Evolutionary conservation across 2,797 vertebrate genomes (phyloP).

Genomic region (Loriculus beryllinus): DNA sequence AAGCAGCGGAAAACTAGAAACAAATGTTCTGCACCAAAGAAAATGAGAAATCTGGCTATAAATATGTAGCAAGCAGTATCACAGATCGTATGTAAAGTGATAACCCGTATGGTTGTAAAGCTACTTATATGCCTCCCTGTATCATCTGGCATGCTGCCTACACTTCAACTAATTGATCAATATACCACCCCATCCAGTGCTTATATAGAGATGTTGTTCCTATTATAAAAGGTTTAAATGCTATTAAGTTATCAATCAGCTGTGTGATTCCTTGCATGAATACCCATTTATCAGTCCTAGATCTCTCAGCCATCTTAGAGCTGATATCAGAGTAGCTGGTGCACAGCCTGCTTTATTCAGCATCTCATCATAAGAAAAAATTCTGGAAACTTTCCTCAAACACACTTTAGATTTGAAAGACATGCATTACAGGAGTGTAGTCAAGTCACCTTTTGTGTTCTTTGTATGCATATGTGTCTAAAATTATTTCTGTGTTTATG

Average conservation of each 20-base stretch:
- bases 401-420: not conserved
- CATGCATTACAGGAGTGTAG: not conserved
- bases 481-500: slow-evolving; percentile 1
- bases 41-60: slow-evolving; percentile 4
- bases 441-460: not conserved
- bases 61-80: not conserved
- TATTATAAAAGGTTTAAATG: not conserved
- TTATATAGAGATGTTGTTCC: not conserved
- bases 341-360: not conserved
- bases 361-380: not conserved
- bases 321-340: not conserved
- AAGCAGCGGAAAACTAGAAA: slow-evolving; percentile 6
- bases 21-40: not conserved
- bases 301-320: not conserved
- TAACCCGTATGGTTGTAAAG: not conserved
- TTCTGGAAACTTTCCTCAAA: not conserved
- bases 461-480: not conserved
- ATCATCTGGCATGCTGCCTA: not conserved
- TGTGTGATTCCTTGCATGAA: not conserved
- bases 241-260: slow-evolving; percentile 9
- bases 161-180: not conserved
- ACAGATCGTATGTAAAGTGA: not conserved
- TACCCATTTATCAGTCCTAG: not conserved
- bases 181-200: not conserved
- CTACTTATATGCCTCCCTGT: not conserved